Percentiles rank a stretch among this genome's conserved stretches.
phyloP scores from a whole-genome alignment of 2,797 vertebrate genomes.

The Sebastes baramenuke region DNA sequence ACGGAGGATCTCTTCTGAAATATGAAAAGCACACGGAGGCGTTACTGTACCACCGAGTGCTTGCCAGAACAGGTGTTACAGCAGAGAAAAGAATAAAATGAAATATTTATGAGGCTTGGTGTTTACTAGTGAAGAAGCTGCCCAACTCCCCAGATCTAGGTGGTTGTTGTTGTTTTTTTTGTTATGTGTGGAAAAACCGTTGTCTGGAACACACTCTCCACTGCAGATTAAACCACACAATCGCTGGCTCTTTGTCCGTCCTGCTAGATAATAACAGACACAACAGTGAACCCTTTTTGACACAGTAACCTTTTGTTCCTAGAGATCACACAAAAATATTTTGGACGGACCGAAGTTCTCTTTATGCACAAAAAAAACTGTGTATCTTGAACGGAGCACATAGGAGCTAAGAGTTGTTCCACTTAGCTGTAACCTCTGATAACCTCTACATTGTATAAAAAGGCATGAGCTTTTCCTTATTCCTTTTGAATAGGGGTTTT shows the following conservation, averaged over 20 bases:
- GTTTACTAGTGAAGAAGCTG: slow-evolving; percentile 64
- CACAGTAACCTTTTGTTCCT: slow-evolving; percentile 32
- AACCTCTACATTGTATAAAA: slow-evolving; percentile 37
- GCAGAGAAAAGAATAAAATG: slow-evolving; percentile 63
- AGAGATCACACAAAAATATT: slow-evolving; percentile 21
- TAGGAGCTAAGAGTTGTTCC: slow-evolving; percentile 18
- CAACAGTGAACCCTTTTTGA: slow-evolving; percentile 25
- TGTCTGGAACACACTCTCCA: slow-evolving; percentile 42
- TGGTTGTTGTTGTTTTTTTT: slow-evolving; percentile 12
- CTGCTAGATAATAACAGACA: slow-evolving; percentile 26
- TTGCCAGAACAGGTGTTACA: slow-evolving; percentile 71
- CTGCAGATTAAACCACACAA: slow-evolving; percentile 37
- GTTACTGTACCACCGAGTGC: slow-evolving; percentile 49
- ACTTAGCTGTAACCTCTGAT: slow-evolving; percentile 25
- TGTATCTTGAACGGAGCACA: neutral
- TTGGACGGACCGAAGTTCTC: neutral
- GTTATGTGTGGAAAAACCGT: slow-evolving; percentile 25
- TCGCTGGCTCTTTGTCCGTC: slow-evolving; percentile 8
- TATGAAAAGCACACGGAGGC: slow-evolving; percentile 46
- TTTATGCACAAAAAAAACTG: neutral
- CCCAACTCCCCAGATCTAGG: slow-evolving; percentile 32
- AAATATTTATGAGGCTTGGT: slow-evolving; percentile 72
- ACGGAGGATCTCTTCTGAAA: slow-evolving; percentile 42
- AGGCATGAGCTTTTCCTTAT: slow-evolving; percentile 12
- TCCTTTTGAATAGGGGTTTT: slow-evolving; percentile 47